A percentile compares a stretch with the other conserved stretches of the same genome.
phyloP scores from a whole-genome alignment of 2,888 invertebrate species.

The Lasioglossum calceatum region DNA sequence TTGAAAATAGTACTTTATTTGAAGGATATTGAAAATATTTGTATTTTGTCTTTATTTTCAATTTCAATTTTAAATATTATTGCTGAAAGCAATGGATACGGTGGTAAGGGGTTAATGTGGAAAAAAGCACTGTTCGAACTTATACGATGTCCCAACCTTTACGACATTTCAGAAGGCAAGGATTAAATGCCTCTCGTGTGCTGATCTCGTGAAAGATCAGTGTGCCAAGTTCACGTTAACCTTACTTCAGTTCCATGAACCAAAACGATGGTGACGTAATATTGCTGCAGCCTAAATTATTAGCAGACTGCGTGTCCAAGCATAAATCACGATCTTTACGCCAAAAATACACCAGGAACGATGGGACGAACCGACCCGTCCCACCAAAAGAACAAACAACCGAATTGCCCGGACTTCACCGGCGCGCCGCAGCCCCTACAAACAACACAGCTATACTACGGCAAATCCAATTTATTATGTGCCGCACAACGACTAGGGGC shows the following conservation, averaged over 20 bases:
- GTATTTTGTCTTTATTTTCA: no score
- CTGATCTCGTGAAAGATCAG: neutral
- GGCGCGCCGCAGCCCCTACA: constrained; percentile 17
- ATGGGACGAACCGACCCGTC: constrained; percentile 44
- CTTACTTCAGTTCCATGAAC: constrained; percentile 46
- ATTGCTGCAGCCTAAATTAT: constrained; percentile 72
- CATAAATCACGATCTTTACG: constrained; percentile 80
- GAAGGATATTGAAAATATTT: no score
- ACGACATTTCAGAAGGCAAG: neutral
- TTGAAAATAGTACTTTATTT: no score
- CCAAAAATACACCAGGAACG: constrained; percentile 44
- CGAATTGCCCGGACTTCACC: constrained; percentile 58
- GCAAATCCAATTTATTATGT: constrained; percentile 68
- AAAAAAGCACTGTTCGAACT: no score
- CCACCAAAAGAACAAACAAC: constrained; percentile 68
- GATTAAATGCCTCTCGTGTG: neutral
- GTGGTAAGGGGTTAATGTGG: no score
- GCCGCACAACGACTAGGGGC: constrained; percentile 32
- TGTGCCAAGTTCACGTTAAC: neutral
- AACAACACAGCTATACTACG: constrained; percentile 30
- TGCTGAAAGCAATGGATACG: no score
- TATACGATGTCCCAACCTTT: no score
- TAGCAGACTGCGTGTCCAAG: constrained; percentile 80
- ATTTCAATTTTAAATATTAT: no score
- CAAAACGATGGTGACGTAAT: constrained; percentile 65